Evolutionary conservation across 2,888 invertebrate genomes (phyloP), one percentile per base, ranked within the genome.

Genomic region (Trachelus tabidus): DNA sequence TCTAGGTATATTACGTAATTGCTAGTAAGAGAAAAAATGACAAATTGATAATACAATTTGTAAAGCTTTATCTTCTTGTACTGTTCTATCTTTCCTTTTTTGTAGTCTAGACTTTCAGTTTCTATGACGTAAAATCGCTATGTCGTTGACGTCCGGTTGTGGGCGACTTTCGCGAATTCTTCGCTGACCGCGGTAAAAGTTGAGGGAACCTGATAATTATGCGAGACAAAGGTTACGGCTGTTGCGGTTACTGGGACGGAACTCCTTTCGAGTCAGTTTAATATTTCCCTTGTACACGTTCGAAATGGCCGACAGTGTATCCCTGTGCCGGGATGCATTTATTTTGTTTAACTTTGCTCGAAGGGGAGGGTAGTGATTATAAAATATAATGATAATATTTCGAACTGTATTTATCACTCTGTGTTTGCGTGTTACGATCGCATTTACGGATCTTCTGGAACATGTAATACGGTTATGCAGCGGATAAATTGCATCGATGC

Each of bases 181-280:
- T 6, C 23, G 23, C 23, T 56, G 40, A 56, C 23, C 40, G 15
- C 40, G 15, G 4, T 15, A 40, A 40, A 40, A 40, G 40, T 40
- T 15, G 40, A 56, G 40, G 40, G 40, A 23, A 56, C 40, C 23
- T 56, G 40, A 56, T 81, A 81, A 82, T 82, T 82, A 82, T 78
- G 76, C 80, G 82, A 81, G 80, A 79, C 79, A 78, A 76, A 76
- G 81, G 82, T 83, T 83, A 81, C 73, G 78, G 80, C 80, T 80
- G 81, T 79, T 79, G 81, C 79, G 80, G 81, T 83, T 83, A 79
- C 83, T 76, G 80, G 81, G 80, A 81, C 80, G 77, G 78, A 80
- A 81, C 81, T 83, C 78, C 23, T 56, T 56, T 56, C 40, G 40
- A 56, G 23, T 56, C 15, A 9, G 23, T 56, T 56, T 15, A 4